These are phyloP conservation scores for Elephantulus edwardii DNA, from an alignment of 2,113 vertebrate genomes.

Conservation along the genomic window DNA sequence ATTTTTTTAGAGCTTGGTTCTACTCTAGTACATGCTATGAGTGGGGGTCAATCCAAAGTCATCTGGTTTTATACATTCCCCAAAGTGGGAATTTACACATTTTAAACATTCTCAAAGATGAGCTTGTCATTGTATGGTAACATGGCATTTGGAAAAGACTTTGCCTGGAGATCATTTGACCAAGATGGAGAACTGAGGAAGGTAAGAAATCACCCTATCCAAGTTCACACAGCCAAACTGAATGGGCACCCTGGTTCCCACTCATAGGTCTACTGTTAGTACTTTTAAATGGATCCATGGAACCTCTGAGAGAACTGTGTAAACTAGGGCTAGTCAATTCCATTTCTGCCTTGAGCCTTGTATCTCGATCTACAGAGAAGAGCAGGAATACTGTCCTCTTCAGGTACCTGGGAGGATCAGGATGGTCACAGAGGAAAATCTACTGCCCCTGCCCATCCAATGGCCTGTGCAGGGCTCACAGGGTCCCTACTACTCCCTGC, in stretches of 20 bases:
- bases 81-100: too few relatives aligned
- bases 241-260: neutral
- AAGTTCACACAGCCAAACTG: neutral
- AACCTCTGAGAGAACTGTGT: neutral
- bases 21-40: too few relatives aligned
- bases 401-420: neutral
- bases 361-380: neutral
- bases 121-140: neutral
- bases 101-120: too few relatives aligned
- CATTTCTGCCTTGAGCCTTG: neutral
- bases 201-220: neutral
- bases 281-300: neutral
- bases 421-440: neutral
- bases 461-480: too few relatives aligned
- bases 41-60: too few relatives aligned
- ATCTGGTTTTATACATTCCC: neutral
- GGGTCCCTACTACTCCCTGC: too few relatives aligned
- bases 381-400: neutral
- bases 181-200: neutral
- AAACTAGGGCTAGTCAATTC: neutral
- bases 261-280: neutral
- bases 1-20: too few relatives aligned
- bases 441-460: rapidly evolving
- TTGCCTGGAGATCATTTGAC: neutral
- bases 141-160: neutral